These are phyloP conservation scores for Cariama cristata DNA, from an alignment of 2,113 vertebrate genomes.

Conservation along the genomic window DNA sequence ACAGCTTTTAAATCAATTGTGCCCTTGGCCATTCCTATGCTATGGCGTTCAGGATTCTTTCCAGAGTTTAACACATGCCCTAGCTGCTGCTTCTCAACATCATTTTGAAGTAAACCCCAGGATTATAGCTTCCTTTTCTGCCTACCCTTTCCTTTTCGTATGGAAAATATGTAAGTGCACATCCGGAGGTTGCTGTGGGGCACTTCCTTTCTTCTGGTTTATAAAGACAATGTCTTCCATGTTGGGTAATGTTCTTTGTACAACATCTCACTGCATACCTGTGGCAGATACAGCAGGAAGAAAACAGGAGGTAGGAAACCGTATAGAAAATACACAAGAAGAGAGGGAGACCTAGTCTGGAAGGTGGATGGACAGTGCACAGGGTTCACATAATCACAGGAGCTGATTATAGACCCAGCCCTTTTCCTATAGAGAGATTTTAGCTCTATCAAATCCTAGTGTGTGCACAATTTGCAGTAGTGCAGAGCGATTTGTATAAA, in stretches of 20 bases:
- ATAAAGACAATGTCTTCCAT: background rate
- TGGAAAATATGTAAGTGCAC: background rate
- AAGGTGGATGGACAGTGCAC: background rate
- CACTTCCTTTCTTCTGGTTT: background rate
- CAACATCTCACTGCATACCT: background rate
- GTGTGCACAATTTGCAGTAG: background rate
- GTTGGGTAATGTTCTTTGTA: background rate
- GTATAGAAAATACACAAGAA: background rate
- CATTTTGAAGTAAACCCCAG: background rate
- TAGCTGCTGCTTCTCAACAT: background rate
- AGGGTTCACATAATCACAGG: background rate
- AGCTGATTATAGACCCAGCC: background rate
- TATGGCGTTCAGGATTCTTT: background rate
- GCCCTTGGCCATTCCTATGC: background rate
- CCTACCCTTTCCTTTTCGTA: background rate
- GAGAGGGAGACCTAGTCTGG: background rate
- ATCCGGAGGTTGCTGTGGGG: background rate
- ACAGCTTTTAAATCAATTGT: background rate
- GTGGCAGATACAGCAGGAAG: background rate
- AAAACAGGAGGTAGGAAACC: background rate
- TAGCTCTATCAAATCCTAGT: background rate
- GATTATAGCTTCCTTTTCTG: background rate
- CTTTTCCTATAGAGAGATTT: background rate
- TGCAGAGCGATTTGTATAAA: background rate
- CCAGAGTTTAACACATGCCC: background rate